phyloP scores from a whole-genome alignment of 2,888 invertebrate genomes.

The Ophion ellenae region DNA sequence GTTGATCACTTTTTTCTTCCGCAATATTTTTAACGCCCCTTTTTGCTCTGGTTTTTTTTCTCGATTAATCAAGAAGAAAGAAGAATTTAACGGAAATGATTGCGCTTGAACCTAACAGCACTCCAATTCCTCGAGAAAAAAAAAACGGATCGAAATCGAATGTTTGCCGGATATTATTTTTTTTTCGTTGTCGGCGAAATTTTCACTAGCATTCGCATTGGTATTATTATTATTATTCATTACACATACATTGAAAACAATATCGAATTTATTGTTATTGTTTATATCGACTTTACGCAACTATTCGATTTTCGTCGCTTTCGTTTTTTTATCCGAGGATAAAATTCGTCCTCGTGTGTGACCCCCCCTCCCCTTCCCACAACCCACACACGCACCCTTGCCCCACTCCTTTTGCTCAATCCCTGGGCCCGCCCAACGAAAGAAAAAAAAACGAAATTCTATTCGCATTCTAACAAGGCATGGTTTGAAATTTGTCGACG shows the following conservation, averaged over 20 bases:
- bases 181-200: too few species aligned
- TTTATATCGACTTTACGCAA: neutral
- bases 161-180: neutral
- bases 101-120: conserved; percentile 49
- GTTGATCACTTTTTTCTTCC: conserved; percentile 33
- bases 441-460: neutral
- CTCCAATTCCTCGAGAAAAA: neutral
- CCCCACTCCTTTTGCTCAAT: too few species aligned
- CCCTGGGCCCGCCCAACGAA: neutral
- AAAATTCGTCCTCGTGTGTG: neutral
- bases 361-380: neutral
- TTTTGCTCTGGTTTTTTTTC: neutral
- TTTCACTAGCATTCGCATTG: too few species aligned
- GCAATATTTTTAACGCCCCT: conserved; percentile 22
- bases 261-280: too few species aligned
- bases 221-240: too few species aligned
- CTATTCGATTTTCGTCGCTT: neutral
- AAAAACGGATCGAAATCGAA: neutral
- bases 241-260: too few species aligned
- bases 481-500: conserved; percentile 80
- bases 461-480: conserved; percentile 78
- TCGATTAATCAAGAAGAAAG: conserved; percentile 5
- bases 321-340: neutral
- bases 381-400: neutral
- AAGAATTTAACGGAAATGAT: conserved; percentile 7